These are phyloP conservation scores for Neoscelio sp. DNA, from an alignment of 2,888 invertebrate species.

Conservation along the genomic window DNA sequence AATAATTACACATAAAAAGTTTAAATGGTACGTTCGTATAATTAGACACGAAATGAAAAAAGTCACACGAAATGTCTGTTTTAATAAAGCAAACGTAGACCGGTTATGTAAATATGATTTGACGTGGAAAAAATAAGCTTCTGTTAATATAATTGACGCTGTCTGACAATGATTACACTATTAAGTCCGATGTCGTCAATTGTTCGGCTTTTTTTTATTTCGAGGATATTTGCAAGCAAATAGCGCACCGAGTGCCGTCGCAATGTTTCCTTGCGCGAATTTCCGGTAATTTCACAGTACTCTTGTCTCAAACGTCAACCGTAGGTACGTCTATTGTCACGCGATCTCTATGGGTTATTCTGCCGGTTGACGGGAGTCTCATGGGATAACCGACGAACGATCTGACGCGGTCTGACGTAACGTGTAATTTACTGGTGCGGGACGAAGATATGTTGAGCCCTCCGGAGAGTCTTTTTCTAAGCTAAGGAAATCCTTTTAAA, in stretches of 20 bases:
- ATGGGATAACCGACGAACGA: slow-evolving; percentile 51
- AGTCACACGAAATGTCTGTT: not conserved
- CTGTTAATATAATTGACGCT: slow-evolving; percentile 19
- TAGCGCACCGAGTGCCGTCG: slow-evolving; percentile 51
- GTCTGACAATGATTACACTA: slow-evolving; percentile 27
- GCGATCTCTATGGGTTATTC: slow-evolving; percentile 62
- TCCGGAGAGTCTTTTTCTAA: slow-evolving; percentile 54
- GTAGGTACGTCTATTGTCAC: slow-evolving; percentile 63
- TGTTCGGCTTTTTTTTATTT: slow-evolving; percentile 22
- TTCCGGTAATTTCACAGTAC: slow-evolving; percentile 64
- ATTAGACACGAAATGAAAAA: not conserved
- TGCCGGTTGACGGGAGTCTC: slow-evolving; percentile 49
- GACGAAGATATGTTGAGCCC: slow-evolving; percentile 50
- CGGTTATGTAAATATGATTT: slow-evolving; percentile 42
- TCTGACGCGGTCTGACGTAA: slow-evolving; percentile 57
- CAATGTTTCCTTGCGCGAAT: slow-evolving; percentile 59
- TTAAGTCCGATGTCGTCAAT: slow-evolving; percentile 35
- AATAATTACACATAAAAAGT: no score
- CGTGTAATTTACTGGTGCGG: slow-evolving; percentile 48
- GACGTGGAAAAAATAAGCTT: slow-evolving; percentile 4
- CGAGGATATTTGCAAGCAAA: slow-evolving; percentile 47
- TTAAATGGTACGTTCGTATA: slow-evolving; percentile 1
- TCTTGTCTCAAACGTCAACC: slow-evolving; percentile 63
- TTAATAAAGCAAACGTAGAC: not conserved
- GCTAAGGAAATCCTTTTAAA: slow-evolving; percentile 42